These are phyloP conservation scores for Chaetogeoica ovagalla DNA, from an alignment of 2,888 invertebrate species.

Conservation along the genomic window DNA sequence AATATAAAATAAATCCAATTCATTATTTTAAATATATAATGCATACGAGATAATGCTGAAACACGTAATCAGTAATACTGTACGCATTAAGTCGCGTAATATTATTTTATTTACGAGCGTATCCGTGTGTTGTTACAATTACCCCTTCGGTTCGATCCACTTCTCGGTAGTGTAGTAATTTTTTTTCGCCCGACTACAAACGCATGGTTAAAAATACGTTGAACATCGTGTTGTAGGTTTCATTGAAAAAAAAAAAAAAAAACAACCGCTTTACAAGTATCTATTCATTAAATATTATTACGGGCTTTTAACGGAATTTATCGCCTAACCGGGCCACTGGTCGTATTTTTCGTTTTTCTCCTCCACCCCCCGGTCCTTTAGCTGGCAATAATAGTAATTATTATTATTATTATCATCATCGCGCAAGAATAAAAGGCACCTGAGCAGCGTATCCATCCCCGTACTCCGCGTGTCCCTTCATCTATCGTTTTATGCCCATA, in stretches of 20 bases:
- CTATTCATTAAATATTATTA: conserved; percentile 39
- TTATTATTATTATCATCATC: conserved; percentile 50
- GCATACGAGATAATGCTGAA: too few species aligned
- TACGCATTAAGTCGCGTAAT: neutral
- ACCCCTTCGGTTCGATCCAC: neutral
- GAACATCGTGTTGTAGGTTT: conserved; percentile 24
- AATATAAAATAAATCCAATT: too few species aligned
- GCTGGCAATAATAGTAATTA: conserved; percentile 38
- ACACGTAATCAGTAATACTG: too few species aligned
- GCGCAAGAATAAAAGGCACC: conserved; percentile 52
- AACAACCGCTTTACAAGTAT: neutral
- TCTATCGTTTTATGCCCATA: neutral
- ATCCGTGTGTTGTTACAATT: conserved; percentile 2
- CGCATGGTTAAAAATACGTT: neutral
- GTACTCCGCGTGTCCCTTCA: neutral
- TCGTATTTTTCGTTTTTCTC: conserved; percentile 36
- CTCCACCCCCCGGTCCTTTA: neutral
- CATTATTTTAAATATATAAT: too few species aligned
- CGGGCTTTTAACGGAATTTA: conserved; percentile 43
- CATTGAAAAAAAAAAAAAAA: conserved; percentile 20
- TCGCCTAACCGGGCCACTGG: conserved; percentile 12
- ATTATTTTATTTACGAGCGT: neutral
- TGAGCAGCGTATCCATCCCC: conserved; percentile 23
- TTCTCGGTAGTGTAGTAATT: conserved; percentile 9
- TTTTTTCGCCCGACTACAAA: conserved; percentile 31